Conservation (phyloP, 2,797 vertebrate genomes). For the Meriones psammophilus region DNA sequence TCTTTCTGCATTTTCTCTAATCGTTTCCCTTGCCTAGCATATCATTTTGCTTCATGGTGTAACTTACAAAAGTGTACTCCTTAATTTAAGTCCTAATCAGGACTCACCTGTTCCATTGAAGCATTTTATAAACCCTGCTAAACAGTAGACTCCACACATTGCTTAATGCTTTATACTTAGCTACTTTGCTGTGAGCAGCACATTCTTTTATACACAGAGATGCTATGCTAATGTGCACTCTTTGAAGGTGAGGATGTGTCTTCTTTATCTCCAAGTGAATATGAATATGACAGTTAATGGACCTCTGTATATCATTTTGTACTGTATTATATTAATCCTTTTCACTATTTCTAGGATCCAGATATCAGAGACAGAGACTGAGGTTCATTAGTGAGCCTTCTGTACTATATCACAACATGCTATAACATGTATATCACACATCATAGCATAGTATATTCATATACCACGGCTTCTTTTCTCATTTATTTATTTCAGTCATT, state of each 20-base stretch:
- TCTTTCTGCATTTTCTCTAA: background rate
- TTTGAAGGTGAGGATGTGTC: background rate
- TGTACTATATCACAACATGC: background rate
- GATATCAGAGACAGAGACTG: background rate
- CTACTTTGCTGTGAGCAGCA: background rate
- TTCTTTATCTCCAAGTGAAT: slow-evolving; percentile 7
- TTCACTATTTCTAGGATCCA: background rate
- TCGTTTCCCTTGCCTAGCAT: background rate
- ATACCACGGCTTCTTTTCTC: too few species aligned
- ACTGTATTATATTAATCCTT: background rate
- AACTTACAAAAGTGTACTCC: background rate
- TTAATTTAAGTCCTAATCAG: slow-evolving; percentile 26
- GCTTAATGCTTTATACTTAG: background rate
- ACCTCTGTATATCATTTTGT: background rate
- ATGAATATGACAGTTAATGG: background rate
- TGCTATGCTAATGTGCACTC: background rate
- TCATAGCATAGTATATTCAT: too few species aligned
- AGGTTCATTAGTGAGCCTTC: background rate
- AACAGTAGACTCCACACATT: background rate
- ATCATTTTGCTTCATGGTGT: background rate
- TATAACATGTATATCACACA: background rate
- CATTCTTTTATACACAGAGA: background rate
- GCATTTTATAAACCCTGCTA: background rate
- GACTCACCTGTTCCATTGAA: background rate
- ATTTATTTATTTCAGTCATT: too few species aligned